Percentiles rank a stretch among this genome's conserved stretches.
phyloP scores from a whole-genome alignment of 2,888 invertebrate genomes.

The Pemphredon lugubris region DNA sequence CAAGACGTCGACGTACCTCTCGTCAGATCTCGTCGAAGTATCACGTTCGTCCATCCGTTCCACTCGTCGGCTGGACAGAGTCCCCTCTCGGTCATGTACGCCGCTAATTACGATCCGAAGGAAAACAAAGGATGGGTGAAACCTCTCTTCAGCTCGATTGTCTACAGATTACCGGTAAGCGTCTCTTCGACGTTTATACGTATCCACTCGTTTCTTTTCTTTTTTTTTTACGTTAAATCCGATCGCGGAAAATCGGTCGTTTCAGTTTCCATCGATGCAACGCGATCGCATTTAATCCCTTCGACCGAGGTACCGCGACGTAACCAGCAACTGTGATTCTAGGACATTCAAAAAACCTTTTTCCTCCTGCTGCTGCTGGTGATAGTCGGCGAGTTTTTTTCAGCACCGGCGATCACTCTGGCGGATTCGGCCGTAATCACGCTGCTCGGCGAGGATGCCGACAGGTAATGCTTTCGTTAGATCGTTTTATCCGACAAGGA shows the following conservation, averaged over 20 bases:
- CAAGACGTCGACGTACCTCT: constrained; percentile 49
- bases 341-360: constrained; percentile 97
- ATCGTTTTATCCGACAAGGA: background rate
- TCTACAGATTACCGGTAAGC: constrained; percentile 87
- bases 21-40: constrained; percentile 64
- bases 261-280: no score
- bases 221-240: no score
- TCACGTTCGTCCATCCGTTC: constrained; percentile 37
- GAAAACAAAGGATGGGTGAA: constrained; percentile 90
- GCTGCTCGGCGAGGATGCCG: constrained; percentile 93
- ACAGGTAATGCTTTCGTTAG: constrained; percentile 81
- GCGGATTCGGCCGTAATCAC: constrained; percentile 96
- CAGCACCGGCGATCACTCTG: constrained; percentile 96
- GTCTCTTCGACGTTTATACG: background rate
- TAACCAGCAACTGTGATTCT: constrained; percentile 64
- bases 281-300: no score
- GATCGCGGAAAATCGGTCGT: no score
- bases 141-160: constrained; percentile 96
- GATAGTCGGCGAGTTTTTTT: constrained; percentile 98
- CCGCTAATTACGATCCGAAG: constrained; percentile 88
- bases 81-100: constrained; percentile 89
- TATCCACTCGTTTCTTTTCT: no score
- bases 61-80: constrained; percentile 83
- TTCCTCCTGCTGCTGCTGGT: constrained; percentile 95
- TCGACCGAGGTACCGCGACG: no score